Evolutionary conservation across 2,888 invertebrate genomes (phyloP).

Genomic region (Melikaiella ostensackeni): DNA sequence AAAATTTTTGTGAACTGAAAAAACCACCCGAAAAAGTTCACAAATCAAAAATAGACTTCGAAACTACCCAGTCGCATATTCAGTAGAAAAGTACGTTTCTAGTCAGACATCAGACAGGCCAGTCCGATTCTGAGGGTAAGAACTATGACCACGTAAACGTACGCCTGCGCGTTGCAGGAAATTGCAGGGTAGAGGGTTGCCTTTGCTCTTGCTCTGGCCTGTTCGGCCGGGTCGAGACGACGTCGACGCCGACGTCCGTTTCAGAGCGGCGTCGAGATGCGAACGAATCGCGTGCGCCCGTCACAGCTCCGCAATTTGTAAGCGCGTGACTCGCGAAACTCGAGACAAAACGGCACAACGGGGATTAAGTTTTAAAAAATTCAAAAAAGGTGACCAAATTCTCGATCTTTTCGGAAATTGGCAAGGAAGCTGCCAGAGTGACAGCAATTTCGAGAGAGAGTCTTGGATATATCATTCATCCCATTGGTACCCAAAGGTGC

Average conservation of each 20-base stretch:
- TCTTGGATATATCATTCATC: neutral
- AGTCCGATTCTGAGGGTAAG: neutral
- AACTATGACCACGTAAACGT: slow-evolving; percentile 9
- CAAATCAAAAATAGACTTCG: too few relatives aligned
- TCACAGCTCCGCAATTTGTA: neutral
- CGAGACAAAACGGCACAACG: neutral
- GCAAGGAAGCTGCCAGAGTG: neutral
- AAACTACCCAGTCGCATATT: neutral
- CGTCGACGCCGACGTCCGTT: slow-evolving; percentile 39
- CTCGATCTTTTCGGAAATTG: neutral
- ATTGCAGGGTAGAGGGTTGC: slow-evolving; percentile 35
- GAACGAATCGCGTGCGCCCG: slow-evolving; percentile 21
- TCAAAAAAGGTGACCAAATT: neutral
- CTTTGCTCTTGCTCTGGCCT: slow-evolving; percentile 38
- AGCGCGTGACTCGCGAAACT: slow-evolving; percentile 7
- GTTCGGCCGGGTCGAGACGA: slow-evolving; percentile 42
- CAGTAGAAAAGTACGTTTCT: neutral
- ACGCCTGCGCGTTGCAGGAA: slow-evolving; percentile 29
- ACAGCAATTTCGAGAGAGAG: neutral
- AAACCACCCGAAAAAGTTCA: too few relatives aligned
- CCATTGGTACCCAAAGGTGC: neutral
- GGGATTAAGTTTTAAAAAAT: neutral
- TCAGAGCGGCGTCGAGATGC: slow-evolving; percentile 42
- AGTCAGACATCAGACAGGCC: neutral
- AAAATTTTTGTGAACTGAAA: too few relatives aligned